Conservation (phyloP, 2,113 vertebrate species). For the Saccopteryx leptura region DNA sequence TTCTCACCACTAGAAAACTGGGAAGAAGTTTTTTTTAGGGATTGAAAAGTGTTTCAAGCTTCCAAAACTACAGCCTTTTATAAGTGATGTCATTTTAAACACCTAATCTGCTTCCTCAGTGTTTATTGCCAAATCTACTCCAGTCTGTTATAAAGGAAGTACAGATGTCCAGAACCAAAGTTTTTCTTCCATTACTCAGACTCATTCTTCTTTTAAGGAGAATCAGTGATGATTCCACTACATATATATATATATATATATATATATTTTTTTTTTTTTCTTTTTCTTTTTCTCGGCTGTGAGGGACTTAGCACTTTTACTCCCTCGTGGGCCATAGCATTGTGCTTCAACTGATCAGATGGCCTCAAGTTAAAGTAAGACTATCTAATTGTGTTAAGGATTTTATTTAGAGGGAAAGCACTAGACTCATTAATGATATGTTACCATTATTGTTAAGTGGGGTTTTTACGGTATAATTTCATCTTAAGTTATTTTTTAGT, state of each 20-base stretch:
- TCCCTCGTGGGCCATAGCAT: background rate
- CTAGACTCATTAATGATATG: background rate
- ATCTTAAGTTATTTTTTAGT: constrained; percentile 43
- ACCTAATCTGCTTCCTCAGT: constrained; percentile 18
- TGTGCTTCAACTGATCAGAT: constrained; percentile 1
- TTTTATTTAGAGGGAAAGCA: constrained; percentile 21
- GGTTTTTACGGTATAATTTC: constrained; percentile 14
- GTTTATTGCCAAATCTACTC: constrained; percentile 54
- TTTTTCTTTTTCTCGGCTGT: background rate
- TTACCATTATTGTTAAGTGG: background rate
- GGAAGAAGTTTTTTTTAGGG: constrained; percentile 63
- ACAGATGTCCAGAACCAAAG: background rate
- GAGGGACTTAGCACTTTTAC: constrained; percentile 36
- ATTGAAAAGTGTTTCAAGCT: constrained; percentile 47
- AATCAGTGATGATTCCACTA: background rate
- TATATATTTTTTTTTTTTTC: constrained; percentile 48
- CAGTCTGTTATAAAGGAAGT: background rate
- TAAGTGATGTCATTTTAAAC: background rate
- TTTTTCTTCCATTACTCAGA: background rate
- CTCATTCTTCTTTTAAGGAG: constrained; percentile 31
- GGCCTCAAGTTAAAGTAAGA: constrained; percentile 10
- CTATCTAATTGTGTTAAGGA: background rate
- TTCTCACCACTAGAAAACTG: constrained; percentile 41
- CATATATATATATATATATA: background rate
- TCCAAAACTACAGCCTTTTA: constrained; percentile 7